Base-by-base conservation (phyloP, 2,113 vertebrate species). In the Sterna hirundo region DNA sequence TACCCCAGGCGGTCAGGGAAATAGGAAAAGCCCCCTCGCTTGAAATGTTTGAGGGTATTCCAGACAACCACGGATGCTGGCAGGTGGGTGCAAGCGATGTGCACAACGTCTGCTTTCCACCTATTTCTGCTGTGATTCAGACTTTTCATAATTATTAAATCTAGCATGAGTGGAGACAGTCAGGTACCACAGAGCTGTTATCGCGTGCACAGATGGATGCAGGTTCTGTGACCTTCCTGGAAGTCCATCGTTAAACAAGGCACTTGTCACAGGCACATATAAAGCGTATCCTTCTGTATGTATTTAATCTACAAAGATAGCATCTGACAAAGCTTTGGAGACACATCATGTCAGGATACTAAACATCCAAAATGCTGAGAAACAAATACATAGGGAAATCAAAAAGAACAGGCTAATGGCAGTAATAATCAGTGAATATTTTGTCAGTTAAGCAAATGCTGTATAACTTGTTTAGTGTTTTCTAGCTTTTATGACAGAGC, bases 401-500 rank as follows among this genome's bases (percentile, higher is more conserved):
- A 97, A 97, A 97, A 97, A 97, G 95, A 96, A 97, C 80, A 96
- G 80, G 92, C 61, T 88, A 96, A 97, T 83, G 61, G 55, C 95
- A 97, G 65, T 96, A 92, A 95, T 96, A 96, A 92, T 97, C 96
- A 93, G 97, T 97, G 88, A 97, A 96, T 97, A 96, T 94, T 97
- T 97, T 95, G 95, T 95, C 97, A 96, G 66, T 91, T 95, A 97
- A 91, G 95, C 90, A 97, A 83, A 92, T 94, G 94, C 97, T 97
- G 92, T 90, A 85, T 96, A 96, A 80, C 79, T 97, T 97, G 91
- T 97, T 98, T 87, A 93, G 96, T 95, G 94, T 91, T 96, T 85
- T 93, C 86, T 91, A 96, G 86, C 93, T 98, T 95, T 94, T 96
- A 86, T 97, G 96, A 97, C 96, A 96, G 97, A 96, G 94, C 93